phyloP scores from a whole-genome alignment of 2,888 invertebrate species.

The Mechanitis messenoides region DNA sequence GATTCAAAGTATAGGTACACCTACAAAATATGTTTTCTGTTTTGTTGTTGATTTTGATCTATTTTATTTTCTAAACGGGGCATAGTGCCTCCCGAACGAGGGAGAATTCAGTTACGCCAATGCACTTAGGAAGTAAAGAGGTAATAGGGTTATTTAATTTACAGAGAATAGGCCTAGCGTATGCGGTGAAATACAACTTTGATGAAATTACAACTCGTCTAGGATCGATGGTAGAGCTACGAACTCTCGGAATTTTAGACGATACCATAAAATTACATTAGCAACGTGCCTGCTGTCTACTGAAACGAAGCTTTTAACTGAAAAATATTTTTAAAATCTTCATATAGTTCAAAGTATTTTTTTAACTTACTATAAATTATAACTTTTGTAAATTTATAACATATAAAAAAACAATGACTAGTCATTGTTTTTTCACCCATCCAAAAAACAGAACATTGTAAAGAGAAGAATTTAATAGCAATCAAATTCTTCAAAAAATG shows the following conservation, averaged over 20 bases:
- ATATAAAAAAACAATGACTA: too few species aligned
- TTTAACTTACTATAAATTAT: too few species aligned
- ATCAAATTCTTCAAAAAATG: too few species aligned
- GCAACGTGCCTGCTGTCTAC: neutral
- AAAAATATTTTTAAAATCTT: too few species aligned
- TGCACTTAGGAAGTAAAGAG: constrained; percentile 26
- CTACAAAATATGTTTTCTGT: too few species aligned
- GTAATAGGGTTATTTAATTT: constrained; percentile 25
- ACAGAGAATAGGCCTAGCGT: constrained; percentile 25
- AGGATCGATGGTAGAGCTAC: constrained; percentile 15
- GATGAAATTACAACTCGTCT: constrained; percentile 24
- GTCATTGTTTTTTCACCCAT: too few species aligned
- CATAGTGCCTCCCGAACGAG: constrained; percentile 8
- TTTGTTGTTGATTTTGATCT: neutral
- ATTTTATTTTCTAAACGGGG: constrained; percentile 1
- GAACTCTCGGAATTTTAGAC: constrained; percentile 9
- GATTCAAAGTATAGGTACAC: too few species aligned
- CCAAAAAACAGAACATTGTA: too few species aligned
- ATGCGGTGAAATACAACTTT: constrained; percentile 23
- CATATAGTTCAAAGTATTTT: too few species aligned
- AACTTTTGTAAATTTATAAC: too few species aligned
- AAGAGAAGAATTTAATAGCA: too few species aligned
- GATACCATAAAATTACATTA: constrained; percentile 3
- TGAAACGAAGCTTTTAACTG: neutral
- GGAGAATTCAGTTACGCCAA: constrained; percentile 24